Conservation (phyloP, 23 tunicate genomes). For the Phallusia fumigata region DNA sequence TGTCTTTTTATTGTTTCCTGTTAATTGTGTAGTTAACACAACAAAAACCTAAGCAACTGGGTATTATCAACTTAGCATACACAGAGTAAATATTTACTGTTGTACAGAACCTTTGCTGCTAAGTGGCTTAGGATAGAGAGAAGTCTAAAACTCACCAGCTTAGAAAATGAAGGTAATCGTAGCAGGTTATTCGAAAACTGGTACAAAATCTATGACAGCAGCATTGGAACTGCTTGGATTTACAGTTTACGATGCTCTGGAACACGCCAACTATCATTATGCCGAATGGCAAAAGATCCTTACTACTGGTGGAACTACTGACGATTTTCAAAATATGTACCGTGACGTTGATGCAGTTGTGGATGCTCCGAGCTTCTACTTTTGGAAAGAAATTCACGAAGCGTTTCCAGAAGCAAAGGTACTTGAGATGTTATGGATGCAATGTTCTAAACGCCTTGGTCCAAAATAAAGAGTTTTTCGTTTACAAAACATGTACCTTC, state of each 20-base stretch:
- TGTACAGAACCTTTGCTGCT: too few relatives aligned
- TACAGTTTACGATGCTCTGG: not conserved
- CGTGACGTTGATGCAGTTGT: not conserved
- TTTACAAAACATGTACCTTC: too few relatives aligned
- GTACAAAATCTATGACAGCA: slow-evolving; percentile 4
- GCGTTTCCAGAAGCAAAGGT: slow-evolving; percentile 7
- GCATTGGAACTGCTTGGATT: not conserved
- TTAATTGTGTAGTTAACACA: too few relatives aligned
- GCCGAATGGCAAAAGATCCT: not conserved
- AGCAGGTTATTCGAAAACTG: not conserved
- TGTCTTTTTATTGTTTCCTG: too few relatives aligned
- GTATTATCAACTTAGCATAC: too few relatives aligned
- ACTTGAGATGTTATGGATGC: not conserved
- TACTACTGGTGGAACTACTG: not conserved
- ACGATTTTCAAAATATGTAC: not conserved
- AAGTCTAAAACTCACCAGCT: not conserved
- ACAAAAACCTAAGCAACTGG: too few relatives aligned
- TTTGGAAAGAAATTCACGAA: not conserved
- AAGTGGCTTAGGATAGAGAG: too few relatives aligned
- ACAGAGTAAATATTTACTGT: too few relatives aligned
- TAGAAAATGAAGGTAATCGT: not conserved
- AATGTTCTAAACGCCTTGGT: too few relatives aligned
- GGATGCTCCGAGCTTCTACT: not conserved
- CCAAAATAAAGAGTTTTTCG: too few relatives aligned
- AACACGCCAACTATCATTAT: not conserved